These are phyloP conservation scores for Oxygymnocypris stewartii DNA, from an alignment of 2,113 vertebrate species.

Conservation along the genomic window DNA sequence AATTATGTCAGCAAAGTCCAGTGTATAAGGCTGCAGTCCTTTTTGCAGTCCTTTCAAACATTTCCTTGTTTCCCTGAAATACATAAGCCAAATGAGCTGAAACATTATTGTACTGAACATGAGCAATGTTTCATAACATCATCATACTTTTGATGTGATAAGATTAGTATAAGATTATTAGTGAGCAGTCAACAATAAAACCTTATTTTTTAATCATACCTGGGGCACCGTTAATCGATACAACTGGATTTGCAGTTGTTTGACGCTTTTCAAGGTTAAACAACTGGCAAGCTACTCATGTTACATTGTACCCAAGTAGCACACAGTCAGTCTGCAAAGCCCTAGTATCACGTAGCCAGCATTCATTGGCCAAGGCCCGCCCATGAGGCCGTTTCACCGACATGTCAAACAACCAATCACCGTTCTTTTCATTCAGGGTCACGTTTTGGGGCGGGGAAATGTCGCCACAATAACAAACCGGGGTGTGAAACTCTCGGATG, in stretches of 20 bases:
- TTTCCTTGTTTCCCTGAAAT: not conserved
- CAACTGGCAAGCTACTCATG: not conserved
- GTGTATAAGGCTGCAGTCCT: not conserved
- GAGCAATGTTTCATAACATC: not conserved
- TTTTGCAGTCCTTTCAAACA: too few relatives aligned
- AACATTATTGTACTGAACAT: slow-evolving; percentile 6
- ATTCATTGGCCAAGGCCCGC: too few relatives aligned
- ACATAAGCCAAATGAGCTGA: slow-evolving; percentile 9
- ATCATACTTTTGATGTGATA: not conserved
- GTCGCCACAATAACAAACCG: too few relatives aligned
- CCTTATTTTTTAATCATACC: not conserved
- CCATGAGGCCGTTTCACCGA: too few relatives aligned
- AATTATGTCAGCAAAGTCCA: slow-evolving; percentile 15
- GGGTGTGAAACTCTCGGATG: too few relatives aligned
- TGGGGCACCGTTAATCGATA: not conserved
- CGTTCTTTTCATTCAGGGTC: too few relatives aligned
- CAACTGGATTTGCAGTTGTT: not conserved
- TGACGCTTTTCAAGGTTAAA: slow-evolving; percentile 18
- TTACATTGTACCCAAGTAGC: not conserved
- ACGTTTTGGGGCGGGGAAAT: too few relatives aligned
- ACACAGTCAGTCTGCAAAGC: not conserved
- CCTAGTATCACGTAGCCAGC: too few relatives aligned
- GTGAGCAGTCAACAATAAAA: not conserved
- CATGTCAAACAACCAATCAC: too few relatives aligned
- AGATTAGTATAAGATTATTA: not conserved